Evolutionary conservation across 2,888 invertebrate genomes (phyloP), one percentile per base, ranked within the genome.

Genomic region (Archips xylosteana): DNA sequence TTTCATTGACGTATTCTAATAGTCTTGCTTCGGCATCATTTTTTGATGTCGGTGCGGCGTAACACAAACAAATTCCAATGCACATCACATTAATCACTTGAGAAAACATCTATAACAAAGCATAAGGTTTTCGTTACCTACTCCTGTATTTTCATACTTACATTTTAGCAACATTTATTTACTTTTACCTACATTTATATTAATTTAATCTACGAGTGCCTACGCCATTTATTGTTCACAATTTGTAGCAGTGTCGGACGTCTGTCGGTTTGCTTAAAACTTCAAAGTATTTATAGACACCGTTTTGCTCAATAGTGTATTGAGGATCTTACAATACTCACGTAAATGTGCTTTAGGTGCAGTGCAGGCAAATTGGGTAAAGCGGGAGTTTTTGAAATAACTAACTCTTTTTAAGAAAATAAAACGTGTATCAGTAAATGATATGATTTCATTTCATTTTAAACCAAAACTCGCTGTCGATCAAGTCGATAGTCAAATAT

Each of bases 11-110:
- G 34, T n/a, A 64, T 64, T 49, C 47, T 9, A 64, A 0, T 45
- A 64, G 10, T 49, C 3, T 64, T 34, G 64, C 64, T 34, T 13
- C 10, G 10, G 61, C 63, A 34, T 64, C 49, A n/a, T 62, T 23
- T n/a, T 47, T 34, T 49, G 34, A 4, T n/a, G 34, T 36, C 9
- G 64, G 64, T 13, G 64, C 64, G 10, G 64, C 34, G 12, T 62
- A 12, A 15, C 64, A 64, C 23, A 34, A 1, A 3, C 34, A 64
- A n/a, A 64, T 49, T 4, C 12, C 13, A 34, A 36, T n/a, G 8
- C 10, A 49, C 6, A 64, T 8, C 47, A 64, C 9, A 8, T 47
- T 9, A 42, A 47, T n/a, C 23, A 64, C 8, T 64, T 12, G 6
- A 5, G 6, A 13, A 62, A 23, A 45, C 62, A 62, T 62, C 45